Evolutionary conservation across 2,113 vertebrate genomes (phyloP).

Genomic region (Microtus pennsylvanicus): DNA sequence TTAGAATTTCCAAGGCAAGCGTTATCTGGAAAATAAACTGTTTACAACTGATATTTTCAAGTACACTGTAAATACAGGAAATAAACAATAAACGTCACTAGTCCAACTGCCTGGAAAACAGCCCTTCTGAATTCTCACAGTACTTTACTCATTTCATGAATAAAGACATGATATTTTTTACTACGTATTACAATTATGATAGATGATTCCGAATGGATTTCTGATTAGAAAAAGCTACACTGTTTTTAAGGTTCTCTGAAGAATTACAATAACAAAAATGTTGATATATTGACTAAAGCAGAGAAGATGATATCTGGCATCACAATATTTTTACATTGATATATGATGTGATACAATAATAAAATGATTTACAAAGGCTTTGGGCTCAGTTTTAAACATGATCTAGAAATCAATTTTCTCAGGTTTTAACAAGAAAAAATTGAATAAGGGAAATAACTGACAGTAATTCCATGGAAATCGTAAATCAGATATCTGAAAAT

Average conservation of each 20-base stretch:
- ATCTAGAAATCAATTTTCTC: not conserved
- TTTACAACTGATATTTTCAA: not conserved
- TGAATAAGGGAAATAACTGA: not conserved
- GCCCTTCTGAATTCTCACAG: not conserved
- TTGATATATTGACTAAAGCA: not conserved
- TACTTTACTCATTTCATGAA: not conserved
- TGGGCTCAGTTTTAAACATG: not conserved
- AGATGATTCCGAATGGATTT: not conserved
- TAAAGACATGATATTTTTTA: not conserved
- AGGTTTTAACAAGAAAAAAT: not conserved
- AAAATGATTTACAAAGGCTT: not conserved
- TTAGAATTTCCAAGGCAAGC: not conserved
- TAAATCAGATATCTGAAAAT: not conserved
- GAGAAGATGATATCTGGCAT: not conserved
- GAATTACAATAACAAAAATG: not conserved
- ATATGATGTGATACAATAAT: not conserved
- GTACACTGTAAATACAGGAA: not conserved
- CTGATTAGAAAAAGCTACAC: not conserved
- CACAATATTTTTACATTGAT: not conserved
- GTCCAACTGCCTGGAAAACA: not conserved
- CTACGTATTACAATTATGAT: not conserved
- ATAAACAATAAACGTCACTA: not conserved
- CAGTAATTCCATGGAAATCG: not conserved
- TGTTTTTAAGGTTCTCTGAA: not conserved
- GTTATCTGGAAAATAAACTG: not conserved